Conservation (phyloP, 2,797 vertebrate species). For the Hirundo rustica region DNA sequence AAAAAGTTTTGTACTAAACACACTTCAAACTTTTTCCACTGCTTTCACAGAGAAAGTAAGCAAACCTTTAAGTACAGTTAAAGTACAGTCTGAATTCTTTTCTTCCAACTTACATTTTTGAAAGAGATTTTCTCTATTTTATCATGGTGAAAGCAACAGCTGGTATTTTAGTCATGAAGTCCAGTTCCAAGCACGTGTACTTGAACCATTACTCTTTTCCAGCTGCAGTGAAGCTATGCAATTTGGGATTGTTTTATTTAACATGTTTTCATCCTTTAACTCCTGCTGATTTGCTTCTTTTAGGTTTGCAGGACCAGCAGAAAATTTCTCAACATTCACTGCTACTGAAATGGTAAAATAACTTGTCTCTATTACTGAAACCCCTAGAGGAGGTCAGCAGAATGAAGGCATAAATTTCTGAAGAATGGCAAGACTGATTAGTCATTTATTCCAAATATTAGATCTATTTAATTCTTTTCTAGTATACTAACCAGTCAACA, state of each 20-base stretch:
- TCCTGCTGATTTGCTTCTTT: neutral
- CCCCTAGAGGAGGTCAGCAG: neutral
- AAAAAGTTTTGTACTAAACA: neutral
- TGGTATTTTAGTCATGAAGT: neutral
- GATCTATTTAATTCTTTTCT: neutral
- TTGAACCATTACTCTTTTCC: neutral
- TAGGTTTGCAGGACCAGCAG: neutral
- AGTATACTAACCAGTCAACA: constrained; percentile 84
- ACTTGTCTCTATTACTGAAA: neutral
- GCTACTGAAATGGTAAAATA: neutral
- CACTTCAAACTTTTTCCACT: neutral
- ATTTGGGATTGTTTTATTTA: neutral
- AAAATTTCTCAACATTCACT: neutral
- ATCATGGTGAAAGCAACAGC: neutral
- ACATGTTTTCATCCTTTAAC: neutral
- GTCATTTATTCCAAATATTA: neutral
- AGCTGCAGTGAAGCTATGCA: neutral
- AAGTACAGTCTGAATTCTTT: neutral
- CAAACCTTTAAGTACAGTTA: neutral
- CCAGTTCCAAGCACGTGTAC: accelerated
- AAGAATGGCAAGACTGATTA: neutral
- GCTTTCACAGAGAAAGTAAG: neutral
- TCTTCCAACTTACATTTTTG: neutral
- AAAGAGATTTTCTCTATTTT: neutral
- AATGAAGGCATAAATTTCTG: neutral